Evolutionary conservation across 2,888 invertebrate species (phyloP).

Genomic region (Monochamus alternatus): DNA sequence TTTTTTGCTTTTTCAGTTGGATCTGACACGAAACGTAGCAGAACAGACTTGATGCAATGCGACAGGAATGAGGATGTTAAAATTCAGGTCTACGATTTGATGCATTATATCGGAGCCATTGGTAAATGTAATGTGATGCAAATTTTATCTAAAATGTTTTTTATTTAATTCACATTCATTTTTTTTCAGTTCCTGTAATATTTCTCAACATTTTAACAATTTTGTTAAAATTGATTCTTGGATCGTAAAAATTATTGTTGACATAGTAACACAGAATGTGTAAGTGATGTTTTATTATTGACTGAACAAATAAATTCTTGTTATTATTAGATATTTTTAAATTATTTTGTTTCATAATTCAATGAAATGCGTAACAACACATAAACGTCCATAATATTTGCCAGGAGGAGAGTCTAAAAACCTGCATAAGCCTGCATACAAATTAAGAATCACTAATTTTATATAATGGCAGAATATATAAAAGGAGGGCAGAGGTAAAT

Average conservation of each 20-base stretch:
- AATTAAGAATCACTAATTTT: too few species aligned
- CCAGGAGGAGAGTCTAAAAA: too few species aligned
- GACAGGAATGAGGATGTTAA: conserved; percentile 73
- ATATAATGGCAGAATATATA: too few species aligned
- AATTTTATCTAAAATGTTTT: conserved; percentile 1
- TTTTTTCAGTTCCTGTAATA: conserved; percentile 94
- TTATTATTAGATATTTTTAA: background rate
- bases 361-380: too few species aligned
- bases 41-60: conserved; percentile 34
- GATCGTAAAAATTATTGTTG: conserved; percentile 72
- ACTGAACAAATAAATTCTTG: background rate
- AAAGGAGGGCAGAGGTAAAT: too few species aligned
- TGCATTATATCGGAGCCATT: conserved; percentile 94
- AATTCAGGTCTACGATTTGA: conserved; percentile 89
- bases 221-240: conserved; percentile 88
- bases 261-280: background rate
- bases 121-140: conserved; percentile 84
- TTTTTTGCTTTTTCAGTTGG: conserved; percentile 28
- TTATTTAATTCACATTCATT: conserved; percentile 43
- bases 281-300: conserved; percentile 9
- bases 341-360: too few species aligned
- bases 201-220: conserved; percentile 91
- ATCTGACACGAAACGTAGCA: conserved; percentile 26
- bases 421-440: too few species aligned
- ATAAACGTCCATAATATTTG: too few species aligned